Percentiles rank a stretch among this genome's conserved stretches.
These are phyloP conservation scores for Heliconius himera DNA, from an alignment of 1,140 invertebrate genomes.

Conservation along the genomic window DNA sequence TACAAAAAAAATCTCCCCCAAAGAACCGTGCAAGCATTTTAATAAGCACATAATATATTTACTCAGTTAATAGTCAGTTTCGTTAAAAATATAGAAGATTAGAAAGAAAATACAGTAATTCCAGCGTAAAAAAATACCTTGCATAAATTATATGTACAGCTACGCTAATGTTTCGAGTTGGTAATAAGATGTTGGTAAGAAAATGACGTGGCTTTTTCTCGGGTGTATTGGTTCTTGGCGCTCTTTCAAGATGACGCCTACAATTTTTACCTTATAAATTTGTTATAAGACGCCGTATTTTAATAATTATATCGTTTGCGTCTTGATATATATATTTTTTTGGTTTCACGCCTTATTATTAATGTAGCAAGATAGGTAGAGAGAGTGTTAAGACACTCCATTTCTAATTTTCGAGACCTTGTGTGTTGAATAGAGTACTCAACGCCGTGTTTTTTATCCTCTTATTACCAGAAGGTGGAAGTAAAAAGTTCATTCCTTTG, in stretches of 20 bases:
- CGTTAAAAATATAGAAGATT: constrained; percentile 30
- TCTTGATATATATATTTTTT: not conserved
- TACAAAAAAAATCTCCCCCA: not conserved
- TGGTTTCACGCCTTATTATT: not conserved
- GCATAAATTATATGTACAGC: constrained; percentile 33
- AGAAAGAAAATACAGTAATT: constrained; percentile 23
- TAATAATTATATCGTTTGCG: constrained; percentile 15
- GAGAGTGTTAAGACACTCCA: no score
- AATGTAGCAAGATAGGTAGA: no score
- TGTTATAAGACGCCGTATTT: constrained; percentile 25
- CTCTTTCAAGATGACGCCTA: constrained; percentile 39
- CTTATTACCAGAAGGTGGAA: no score
- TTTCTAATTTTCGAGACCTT: no score
- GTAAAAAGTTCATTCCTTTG: no score
- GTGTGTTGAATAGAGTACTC: no score
- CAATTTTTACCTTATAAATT: constrained; percentile 45
- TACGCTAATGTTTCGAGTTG: constrained; percentile 37
- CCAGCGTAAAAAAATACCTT: constrained; percentile 20
- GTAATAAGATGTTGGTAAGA: constrained; percentile 43
- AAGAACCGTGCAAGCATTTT: constrained; percentile 14
- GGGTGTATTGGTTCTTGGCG: constrained; percentile 42
- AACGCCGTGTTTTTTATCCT: no score
- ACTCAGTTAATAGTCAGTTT: constrained; percentile 17
- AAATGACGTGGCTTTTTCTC: constrained; percentile 43
- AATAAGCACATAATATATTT: constrained; percentile 10